phyloP scores from a whole-genome alignment of 2,797 vertebrate genomes.

The Karalla daura region DNA sequence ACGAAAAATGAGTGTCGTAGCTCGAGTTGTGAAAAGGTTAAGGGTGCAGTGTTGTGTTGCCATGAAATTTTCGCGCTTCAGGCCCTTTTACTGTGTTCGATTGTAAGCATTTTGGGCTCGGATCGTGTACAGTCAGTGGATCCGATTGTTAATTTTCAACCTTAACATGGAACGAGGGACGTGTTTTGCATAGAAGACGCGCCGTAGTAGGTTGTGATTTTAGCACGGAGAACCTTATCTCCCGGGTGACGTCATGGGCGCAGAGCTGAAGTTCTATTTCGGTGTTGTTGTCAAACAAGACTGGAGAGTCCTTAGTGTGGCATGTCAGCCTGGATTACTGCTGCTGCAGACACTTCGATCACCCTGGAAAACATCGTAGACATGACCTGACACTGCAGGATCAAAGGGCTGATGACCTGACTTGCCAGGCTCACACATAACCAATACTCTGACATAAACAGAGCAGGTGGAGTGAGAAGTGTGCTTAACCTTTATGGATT shows the following conservation, averaged over 20 bases:
- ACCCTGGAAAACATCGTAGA: background rate
- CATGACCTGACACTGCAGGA: background rate
- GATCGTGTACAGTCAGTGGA: background rate
- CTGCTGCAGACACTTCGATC: background rate
- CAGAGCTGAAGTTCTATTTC: slow-evolving; percentile 71
- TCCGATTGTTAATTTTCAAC: background rate
- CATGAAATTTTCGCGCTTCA: slow-evolving; percentile 64
- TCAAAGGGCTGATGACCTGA: too few species aligned
- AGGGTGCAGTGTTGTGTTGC: slow-evolving; percentile 43
- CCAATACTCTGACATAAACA: too few species aligned
- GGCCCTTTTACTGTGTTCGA: slow-evolving; percentile 40
- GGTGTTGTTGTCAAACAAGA: slow-evolving; percentile 80
- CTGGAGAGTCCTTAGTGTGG: background rate
- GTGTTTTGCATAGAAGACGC: slow-evolving; percentile 12
- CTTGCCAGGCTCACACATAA: too few species aligned
- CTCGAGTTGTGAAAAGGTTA: slow-evolving; percentile 36
- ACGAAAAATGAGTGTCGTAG: background rate
- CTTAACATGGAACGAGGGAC: background rate
- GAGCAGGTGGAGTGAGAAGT: too few species aligned
- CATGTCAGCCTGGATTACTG: background rate
- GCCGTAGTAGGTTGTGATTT: slow-evolving; percentile 38
- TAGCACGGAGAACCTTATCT: slow-evolving; percentile 56
- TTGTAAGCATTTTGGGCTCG: background rate
- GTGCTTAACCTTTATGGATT: too few species aligned
- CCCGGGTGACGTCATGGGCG: slow-evolving; percentile 74